Base-by-base conservation (phyloP, 35 echinoderm and acorn worm genomes). In the Heliocidaris tuberculata region DNA sequence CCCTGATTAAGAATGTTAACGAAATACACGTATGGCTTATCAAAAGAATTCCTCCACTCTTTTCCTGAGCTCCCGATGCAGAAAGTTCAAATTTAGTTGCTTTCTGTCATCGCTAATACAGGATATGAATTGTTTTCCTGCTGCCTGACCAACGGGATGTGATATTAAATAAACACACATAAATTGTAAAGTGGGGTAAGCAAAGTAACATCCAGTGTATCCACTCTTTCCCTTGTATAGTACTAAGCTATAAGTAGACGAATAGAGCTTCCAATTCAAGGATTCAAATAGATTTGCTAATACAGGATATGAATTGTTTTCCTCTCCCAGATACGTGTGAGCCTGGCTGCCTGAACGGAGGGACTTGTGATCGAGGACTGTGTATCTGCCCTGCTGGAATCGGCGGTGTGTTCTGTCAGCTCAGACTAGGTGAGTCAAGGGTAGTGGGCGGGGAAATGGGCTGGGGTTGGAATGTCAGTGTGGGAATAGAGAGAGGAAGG, bases 301-400 rank as follows among this genome's bases (percentile, higher is more conserved):
- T 78, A 27, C 65, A 78, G 65, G 65, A 78, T 29, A n/a, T 78
- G 65, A 78, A 78, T 78, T 78, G 65, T 78, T 78, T 78, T 78
- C 65, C 65, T 32, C 87, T 30, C 70, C 86, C 30, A 70, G 50
- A 93, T n/a, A 78, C 93, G 32, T 97, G 95, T 50, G n/a, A 94
- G 47, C 92, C 60, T 4, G 59, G 70, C 30, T 97, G 97, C 56
- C 59, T 94, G 92, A 97, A 96, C 93, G 94, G 92, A 88, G 97
- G 97, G 48, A 94, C 86, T 29, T 97, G 97, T 48, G 85, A 94
- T 27, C 16, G 35, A 47, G 95, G 95, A 2, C 31, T 89, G 13
- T 97, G 97, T 61, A 65, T 92, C 7, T 97, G 97, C 47, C 94
- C 95, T 30, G n/a, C 65, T 7, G 92, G 59, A 6, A 95, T 96